Evolutionary conservation across 2,888 invertebrate species (phyloP).

Genomic region (Miltochrista miniata): DNA sequence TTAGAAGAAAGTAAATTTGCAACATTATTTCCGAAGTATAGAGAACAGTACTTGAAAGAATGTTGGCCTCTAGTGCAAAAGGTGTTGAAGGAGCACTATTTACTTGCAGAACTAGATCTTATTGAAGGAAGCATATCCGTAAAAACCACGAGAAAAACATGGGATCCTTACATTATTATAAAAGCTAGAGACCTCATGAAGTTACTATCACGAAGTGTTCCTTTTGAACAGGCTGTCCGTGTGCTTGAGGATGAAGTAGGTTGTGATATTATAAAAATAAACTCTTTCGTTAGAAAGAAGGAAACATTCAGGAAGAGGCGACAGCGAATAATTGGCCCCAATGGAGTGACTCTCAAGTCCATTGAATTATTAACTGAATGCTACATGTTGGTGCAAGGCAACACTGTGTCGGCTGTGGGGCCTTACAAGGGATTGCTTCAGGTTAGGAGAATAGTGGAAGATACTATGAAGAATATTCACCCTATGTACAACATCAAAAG

Average conservation of each 20-base stretch:
- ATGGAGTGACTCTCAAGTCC: conserved; percentile 98
- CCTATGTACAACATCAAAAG: conserved; percentile 99
- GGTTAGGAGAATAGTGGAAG: conserved; percentile 95
- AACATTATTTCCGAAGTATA: conserved; percentile 97
- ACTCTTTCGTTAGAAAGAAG: conserved; percentile 93
- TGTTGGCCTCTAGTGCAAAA: conserved; percentile 98
- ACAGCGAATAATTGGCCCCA: conserved; percentile 97
- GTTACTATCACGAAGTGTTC: conserved; percentile 96
- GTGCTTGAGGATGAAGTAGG: conserved; percentile 95
- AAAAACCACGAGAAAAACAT: conserved; percentile 97
- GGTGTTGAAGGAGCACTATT: conserved; percentile 88
- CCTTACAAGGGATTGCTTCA: conserved; percentile 95
- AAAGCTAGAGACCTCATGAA: conserved; percentile 98
- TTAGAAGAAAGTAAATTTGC: conserved; percentile 98
- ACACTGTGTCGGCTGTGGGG: conserved; percentile 98
- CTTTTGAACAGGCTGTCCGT: conserved; percentile 96
- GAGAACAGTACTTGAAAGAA: conserved; percentile 97
- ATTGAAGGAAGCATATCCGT: conserved; percentile 98
- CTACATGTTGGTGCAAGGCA: conserved; percentile 98
- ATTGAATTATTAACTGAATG: conserved; percentile 98
- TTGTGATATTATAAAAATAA: conserved; percentile 98
- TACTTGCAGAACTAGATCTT: conserved; percentile 95
- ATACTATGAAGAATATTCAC: conserved; percentile 99
- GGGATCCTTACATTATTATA: conserved; percentile 98
- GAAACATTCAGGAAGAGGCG: conserved; percentile 98